Percentiles rank a stretch among this genome's conserved stretches.
These are phyloP conservation scores for Acrocyrtus sp. DNA, from an alignment of 2,888 invertebrate genomes.

Conservation along the genomic window DNA sequence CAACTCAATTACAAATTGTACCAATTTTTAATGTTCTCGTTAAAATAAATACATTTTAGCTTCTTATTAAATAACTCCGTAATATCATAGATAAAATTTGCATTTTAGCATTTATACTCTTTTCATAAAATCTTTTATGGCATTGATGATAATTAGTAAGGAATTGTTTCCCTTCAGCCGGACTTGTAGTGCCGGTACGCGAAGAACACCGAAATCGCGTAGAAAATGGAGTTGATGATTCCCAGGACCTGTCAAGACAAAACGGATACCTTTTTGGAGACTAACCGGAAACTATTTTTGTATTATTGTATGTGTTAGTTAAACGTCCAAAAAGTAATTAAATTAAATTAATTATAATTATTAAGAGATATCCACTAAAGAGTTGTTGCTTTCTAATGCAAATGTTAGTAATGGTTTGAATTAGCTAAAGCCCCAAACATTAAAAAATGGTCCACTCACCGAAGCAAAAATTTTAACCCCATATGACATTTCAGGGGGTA, in stretches of 20 bases:
- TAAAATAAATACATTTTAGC: too few species aligned
- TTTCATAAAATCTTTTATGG: too few species aligned
- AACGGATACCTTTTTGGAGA: conserved; percentile 51
- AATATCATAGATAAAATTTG: too few species aligned
- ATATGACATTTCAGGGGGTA: conserved; percentile 62
- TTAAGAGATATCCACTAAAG: too few species aligned
- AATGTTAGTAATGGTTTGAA: not conserved
- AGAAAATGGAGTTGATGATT: conserved; percentile 76
- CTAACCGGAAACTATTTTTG: not conserved
- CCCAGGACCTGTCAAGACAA: conserved; percentile 77
- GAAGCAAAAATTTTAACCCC: conserved; percentile 63
- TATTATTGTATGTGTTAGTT: not conserved
- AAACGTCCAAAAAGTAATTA: not conserved
- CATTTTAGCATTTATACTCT: too few species aligned
- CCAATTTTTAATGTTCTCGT: too few species aligned
- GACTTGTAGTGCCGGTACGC: conserved; percentile 82
- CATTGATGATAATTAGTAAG: too few species aligned
- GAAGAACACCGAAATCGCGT: conserved; percentile 80
- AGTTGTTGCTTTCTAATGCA: too few species aligned
- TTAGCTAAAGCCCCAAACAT: not conserved
- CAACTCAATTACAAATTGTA: too few species aligned
- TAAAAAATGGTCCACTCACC: conserved; percentile 63
- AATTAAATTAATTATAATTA: not conserved
- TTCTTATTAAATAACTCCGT: too few species aligned
- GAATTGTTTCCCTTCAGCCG: conserved; percentile 67